Percentiles rank a stretch among this genome's conserved stretches.
Evolutionary conservation across 53 echinoderm and acorn worm genomes (phyloP).

Genomic region (Antedon mediterranea): DNA sequence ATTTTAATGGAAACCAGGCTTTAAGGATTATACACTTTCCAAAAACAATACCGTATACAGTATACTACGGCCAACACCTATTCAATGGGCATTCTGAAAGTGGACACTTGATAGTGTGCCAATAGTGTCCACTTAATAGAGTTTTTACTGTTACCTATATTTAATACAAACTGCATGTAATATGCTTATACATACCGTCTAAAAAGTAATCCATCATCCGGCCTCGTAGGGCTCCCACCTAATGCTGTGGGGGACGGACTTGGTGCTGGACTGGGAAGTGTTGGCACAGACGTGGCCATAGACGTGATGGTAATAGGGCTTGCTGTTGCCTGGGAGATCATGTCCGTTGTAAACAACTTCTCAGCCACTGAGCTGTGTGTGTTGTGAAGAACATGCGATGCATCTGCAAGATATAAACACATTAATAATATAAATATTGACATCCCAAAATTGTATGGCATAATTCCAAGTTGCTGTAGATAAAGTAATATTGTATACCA

Average conservation of each 20-base stretch:
- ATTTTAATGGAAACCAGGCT: too few species aligned
- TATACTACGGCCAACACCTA: too few species aligned
- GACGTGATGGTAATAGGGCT: slow-evolving; percentile 14
- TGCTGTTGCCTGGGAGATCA: slow-evolving; percentile 6
- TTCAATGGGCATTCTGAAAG: too few species aligned
- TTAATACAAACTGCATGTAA: too few species aligned
- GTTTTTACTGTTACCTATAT: too few species aligned
- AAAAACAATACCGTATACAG: too few species aligned
- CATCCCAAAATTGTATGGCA: too few species aligned
- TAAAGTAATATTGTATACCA: too few species aligned
- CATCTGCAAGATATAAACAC: neutral
- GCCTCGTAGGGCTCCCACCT: slow-evolving; percentile 24
- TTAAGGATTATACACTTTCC: too few species aligned
- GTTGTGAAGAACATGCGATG: neutral
- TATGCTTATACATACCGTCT: neutral
- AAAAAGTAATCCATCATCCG: slow-evolving; percentile 2
- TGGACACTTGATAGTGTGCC: too few species aligned
- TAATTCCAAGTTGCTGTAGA: too few species aligned
- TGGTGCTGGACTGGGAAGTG: slow-evolving; percentile 79
- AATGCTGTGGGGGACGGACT: slow-evolving; percentile 65
- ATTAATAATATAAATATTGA: neutral
- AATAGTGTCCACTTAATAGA: too few species aligned
- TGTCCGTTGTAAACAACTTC: neutral
- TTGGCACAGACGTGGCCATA: slow-evolving; percentile 53
- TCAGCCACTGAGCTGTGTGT: neutral